phyloP scores from a whole-genome alignment of 1,140 invertebrate species.

The Caenorhabditis briggsae region DNA sequence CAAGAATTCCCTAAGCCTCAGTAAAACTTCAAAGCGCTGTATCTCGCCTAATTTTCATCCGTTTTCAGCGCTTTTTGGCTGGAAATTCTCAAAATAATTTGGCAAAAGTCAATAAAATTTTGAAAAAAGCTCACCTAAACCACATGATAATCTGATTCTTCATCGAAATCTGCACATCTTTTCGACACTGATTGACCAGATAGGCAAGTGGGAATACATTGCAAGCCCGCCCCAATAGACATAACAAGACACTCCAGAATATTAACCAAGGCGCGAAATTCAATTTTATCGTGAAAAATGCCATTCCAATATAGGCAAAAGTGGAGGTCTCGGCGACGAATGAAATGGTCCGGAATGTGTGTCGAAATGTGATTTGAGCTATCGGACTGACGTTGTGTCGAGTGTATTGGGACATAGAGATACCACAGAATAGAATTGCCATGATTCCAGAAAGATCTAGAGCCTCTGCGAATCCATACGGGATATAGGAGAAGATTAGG shows the following conservation, averaged over 20 bases:
- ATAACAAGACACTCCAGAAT: conserved; percentile 91
- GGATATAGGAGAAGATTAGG: conserved; percentile 96
- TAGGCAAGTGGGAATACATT: conserved; percentile 96
- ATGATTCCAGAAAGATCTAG: conserved; percentile 97
- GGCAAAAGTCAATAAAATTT: neutral
- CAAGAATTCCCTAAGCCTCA: too few relatives aligned
- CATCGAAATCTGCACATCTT: conserved; percentile 90
- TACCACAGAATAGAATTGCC: conserved; percentile 98
- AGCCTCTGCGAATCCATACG: conserved; percentile 96
- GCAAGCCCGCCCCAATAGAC: conserved; percentile 90
- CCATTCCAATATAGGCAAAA: conserved; percentile 97
- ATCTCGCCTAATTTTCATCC: too few relatives aligned
- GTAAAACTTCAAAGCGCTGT: too few relatives aligned
- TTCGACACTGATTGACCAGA: conserved; percentile 91
- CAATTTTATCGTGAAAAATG: conserved; percentile 94
- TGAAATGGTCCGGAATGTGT: conserved; percentile 95
- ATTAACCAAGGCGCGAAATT: conserved; percentile 85
- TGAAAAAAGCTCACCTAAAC: conserved; percentile 87
- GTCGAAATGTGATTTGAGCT: conserved; percentile 98
- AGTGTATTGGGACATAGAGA: conserved; percentile 99
- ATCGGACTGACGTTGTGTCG: conserved; percentile 98
- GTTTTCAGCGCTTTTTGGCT: too few relatives aligned
- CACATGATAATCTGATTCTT: conserved; percentile 99
- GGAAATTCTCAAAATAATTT: neutral
- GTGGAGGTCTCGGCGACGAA: conserved; percentile 99